Evolutionary conservation across 2,888 invertebrate species (phyloP).

Genomic region (Seira musarum): DNA sequence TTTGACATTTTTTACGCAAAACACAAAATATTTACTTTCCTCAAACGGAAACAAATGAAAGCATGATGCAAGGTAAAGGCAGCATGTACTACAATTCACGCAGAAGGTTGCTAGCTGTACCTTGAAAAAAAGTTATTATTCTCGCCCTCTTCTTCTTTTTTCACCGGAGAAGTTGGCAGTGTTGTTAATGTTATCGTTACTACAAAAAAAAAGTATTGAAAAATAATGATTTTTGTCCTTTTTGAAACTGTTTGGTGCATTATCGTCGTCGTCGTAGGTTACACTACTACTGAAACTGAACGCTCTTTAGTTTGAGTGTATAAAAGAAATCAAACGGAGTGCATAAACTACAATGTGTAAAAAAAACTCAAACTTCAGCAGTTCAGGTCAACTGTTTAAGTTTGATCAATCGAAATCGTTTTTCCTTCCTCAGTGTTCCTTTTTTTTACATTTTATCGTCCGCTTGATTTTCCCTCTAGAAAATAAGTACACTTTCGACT

Average conservation of each 20-base stretch:
- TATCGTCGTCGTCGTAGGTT: slow-evolving; percentile 18
- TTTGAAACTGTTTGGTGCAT: slow-evolving; percentile 44
- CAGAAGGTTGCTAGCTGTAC: slow-evolving; percentile 62
- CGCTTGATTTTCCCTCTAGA: too few species aligned
- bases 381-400: slow-evolving; percentile 45
- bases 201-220: slow-evolving; percentile 22
- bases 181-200: slow-evolving; percentile 16
- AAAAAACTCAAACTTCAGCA: slow-evolving; percentile 31
- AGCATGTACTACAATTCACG: slow-evolving; percentile 56
- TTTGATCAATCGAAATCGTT: slow-evolving; percentile 21
- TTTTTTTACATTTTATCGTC: too few species aligned
- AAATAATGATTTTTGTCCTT: slow-evolving; percentile 31
- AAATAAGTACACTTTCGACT: too few species aligned
- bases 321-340: too few species aligned
- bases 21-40: too few species aligned
- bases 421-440: not conserved
- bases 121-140: slow-evolving; percentile 29
- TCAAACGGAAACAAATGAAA: not conserved
- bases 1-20: too few species aligned
- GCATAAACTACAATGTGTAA: too few species aligned
- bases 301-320: slow-evolving; percentile 25
- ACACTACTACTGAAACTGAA: slow-evolving; percentile 11
- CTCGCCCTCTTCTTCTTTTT: too few species aligned
- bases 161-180: too few species aligned
- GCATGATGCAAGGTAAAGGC: slow-evolving; percentile 45